A percentile compares a stretch with the other conserved stretches of the same genome.
Evolutionary conservation across 2,113 vertebrate species (phyloP).

Genomic region (Hymenochirus boettgeri): DNA sequence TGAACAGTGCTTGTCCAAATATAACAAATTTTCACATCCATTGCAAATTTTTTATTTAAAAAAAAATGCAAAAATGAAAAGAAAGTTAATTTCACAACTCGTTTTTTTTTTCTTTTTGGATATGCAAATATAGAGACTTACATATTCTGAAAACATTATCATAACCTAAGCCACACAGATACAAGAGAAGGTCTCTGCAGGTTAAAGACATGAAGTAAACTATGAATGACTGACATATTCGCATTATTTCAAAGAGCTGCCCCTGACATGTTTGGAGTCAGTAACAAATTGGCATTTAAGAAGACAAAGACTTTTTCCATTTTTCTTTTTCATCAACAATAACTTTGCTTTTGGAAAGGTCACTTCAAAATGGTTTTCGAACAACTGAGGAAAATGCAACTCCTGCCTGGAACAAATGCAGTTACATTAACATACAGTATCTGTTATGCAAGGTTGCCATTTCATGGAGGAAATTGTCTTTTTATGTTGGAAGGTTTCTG

Average conservation of each 20-base stretch:
- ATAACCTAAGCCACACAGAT: constrained; percentile 26
- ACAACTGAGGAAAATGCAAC: constrained; percentile 15
- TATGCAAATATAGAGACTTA: constrained; percentile 23
- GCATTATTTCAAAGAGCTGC: constrained; percentile 38
- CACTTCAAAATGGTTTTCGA: constrained; percentile 29
- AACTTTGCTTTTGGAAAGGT: constrained; percentile 39
- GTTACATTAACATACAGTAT: not conserved
- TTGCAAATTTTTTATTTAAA: too few relatives aligned
- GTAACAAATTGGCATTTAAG: constrained; percentile 41
- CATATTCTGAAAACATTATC: constrained; percentile 32
- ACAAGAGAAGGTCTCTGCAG: constrained; percentile 38
- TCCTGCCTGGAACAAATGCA: constrained; percentile 13
- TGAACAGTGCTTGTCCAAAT: too few relatives aligned
- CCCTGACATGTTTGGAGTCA: constrained; percentile 38
- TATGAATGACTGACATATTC: constrained; percentile 42
- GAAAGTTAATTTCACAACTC: constrained; percentile 11
- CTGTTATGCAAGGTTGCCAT: not conserved
- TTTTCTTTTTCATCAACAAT: constrained; percentile 41
- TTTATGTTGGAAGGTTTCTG: not conserved
- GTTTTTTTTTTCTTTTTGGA: not conserved
- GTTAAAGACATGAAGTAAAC: constrained; percentile 37
- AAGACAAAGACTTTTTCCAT: constrained; percentile 30
- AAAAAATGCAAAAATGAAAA: constrained; percentile 12
- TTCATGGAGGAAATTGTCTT: not conserved
- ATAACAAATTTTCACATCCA: too few relatives aligned